Percentiles rank a stretch among this genome's conserved stretches.
phyloP scores from a whole-genome alignment of 2,113 vertebrate genomes.

The Lepidothrix coronata region DNA sequence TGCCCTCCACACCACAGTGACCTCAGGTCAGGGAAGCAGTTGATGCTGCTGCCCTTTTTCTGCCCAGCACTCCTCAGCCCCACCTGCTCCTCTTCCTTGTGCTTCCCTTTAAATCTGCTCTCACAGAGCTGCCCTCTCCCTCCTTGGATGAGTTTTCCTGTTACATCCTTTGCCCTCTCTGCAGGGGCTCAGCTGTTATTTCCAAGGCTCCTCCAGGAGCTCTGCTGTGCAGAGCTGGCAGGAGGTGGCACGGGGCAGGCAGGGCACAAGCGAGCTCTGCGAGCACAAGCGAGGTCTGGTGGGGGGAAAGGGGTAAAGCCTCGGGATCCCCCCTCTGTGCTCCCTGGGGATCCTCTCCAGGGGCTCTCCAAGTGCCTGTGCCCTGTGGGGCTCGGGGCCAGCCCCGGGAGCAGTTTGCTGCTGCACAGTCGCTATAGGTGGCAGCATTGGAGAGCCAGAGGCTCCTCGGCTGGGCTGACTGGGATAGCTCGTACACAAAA shows the following conservation, averaged over 20 bases:
- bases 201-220: rapidly evolving
- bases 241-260: rapidly evolving
- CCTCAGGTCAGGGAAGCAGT: not conserved
- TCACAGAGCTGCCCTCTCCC: not conserved
- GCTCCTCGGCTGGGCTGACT: not conserved
- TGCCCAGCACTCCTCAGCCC: not conserved
- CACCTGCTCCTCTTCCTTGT: not conserved
- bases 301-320: not conserved
- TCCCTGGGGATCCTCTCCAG: not conserved
- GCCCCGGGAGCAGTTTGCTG: not conserved
- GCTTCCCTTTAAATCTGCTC: not conserved
- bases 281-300: too few relatives aligned
- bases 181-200: not conserved
- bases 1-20: rapidly evolving
- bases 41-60: not conserved
- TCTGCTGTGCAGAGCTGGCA: not conserved
- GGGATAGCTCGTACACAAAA: not conserved
- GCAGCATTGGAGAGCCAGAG: conserved; percentile 62
- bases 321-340: not conserved
- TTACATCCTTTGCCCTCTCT: rapidly evolving
- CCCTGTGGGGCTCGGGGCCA: not conserved
- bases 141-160: not conserved
- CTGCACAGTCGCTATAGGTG: conserved; percentile 45
- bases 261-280: not conserved
- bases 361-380: rapidly evolving